Percentiles rank a stretch among this genome's conserved stretches.
phyloP scores from a whole-genome alignment of 2,797 vertebrate genomes.

The Diglossa cyanea region DNA sequence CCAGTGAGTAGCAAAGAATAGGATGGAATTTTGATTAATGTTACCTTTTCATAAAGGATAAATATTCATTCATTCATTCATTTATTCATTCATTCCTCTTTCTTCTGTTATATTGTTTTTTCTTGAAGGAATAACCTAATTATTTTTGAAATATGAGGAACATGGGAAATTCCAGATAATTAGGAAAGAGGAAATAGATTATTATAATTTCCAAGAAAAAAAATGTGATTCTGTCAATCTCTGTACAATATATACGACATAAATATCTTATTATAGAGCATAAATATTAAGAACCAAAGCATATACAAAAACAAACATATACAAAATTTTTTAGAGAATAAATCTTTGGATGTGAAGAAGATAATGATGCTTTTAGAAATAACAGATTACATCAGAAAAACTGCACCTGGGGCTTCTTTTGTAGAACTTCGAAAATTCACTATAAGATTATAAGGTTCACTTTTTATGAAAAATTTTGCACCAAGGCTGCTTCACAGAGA shows the following conservation, averaged over 20 bases:
- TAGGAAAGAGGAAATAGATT: neutral
- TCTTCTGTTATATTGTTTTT: neutral
- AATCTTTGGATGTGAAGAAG: neutral
- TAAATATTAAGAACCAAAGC: neutral
- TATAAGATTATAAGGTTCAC: neutral
- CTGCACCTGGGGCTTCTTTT: neutral
- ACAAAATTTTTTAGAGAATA: neutral
- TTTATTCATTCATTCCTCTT: neutral
- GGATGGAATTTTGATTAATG: neutral
- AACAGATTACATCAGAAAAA: neutral
- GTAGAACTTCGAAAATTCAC: neutral
- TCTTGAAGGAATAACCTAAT: neutral
- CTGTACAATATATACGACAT: neutral
- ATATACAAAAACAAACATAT: too few species aligned
- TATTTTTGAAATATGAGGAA: conserved; percentile 17
- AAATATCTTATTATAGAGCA: neutral
- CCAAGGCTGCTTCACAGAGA: neutral
- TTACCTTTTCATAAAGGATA: neutral
- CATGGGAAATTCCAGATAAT: neutral
- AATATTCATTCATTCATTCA: neutral
- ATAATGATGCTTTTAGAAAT: neutral
- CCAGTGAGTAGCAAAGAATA: neutral
- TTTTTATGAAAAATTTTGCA: neutral
- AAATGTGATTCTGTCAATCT: neutral
- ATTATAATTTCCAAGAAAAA: neutral